Conservation (phyloP, 64 coral and sea anemone genomes). For the Astreopora myriophthalma region DNA sequence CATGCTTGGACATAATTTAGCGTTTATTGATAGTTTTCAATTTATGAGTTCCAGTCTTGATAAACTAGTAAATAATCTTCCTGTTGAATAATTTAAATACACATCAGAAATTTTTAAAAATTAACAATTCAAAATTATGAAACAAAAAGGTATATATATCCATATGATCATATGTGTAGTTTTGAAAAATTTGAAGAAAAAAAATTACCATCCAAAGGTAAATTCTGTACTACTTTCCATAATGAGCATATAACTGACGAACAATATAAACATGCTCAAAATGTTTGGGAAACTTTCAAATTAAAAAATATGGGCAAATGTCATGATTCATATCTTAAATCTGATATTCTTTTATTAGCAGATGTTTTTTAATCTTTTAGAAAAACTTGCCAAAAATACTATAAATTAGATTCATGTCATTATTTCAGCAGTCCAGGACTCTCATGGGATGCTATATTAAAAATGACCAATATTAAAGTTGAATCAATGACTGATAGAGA, state of each 20-base stretch:
- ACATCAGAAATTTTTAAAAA: neutral
- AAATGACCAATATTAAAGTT: conserved; percentile 15
- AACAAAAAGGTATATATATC: neutral
- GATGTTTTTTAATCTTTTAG: neutral
- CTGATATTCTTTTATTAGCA: neutral
- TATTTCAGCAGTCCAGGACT: neutral
- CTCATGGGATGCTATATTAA: conserved; percentile 24
- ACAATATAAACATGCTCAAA: neutral
- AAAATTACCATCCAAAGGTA: neutral
- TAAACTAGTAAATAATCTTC: neutral
- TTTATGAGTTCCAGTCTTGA: neutral
- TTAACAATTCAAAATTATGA: neutral
- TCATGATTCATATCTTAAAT: neutral
- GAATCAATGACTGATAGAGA: neutral
- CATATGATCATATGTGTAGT: neutral
- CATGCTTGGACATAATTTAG: neutral
- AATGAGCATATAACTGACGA: neutral
- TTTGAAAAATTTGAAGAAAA: neutral
- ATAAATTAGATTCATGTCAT: neutral
- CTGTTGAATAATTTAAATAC: neutral
- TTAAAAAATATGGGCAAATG: neutral
- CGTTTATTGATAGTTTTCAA: neutral
- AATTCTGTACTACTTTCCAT: neutral
- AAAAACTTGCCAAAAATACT: neutral
- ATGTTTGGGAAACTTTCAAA: too few relatives aligned